A percentile compares a stretch with the other conserved stretches of the same genome.
These are phyloP conservation scores for Anomalospiza imberbis DNA, from an alignment of 2,797 vertebrate genomes.

Conservation along the genomic window DNA sequence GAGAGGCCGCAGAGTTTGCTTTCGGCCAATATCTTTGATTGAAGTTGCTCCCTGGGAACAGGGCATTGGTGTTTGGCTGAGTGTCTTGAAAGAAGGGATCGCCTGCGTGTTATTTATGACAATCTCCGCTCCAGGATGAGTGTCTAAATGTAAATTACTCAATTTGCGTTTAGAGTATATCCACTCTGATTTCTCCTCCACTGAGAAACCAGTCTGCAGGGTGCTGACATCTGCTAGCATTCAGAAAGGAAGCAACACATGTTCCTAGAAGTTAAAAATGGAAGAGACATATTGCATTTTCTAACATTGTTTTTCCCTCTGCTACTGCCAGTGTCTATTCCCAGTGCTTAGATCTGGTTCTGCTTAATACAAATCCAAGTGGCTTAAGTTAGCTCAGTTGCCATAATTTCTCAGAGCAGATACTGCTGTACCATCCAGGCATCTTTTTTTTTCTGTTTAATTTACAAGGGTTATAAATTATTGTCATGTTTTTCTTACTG, in stretches of 20 bases:
- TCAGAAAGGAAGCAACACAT: constrained; percentile 46
- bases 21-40: constrained; percentile 7
- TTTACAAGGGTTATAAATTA: neutral
- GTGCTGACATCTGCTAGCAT: constrained; percentile 56
- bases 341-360: neutral
- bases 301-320: constrained; percentile 25
- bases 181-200: constrained; percentile 33
- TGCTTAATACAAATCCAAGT: neutral
- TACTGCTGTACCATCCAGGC: neutral
- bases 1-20: constrained; percentile 37
- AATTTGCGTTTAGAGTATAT: constrained; percentile 53
- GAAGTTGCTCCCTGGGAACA: constrained; percentile 36
- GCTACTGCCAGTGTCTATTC: neutral
- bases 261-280: constrained; percentile 59
- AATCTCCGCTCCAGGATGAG: constrained; percentile 34
- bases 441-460: neutral
- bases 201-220: constrained; percentile 51
- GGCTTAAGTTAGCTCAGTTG: neutral
- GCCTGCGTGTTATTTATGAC: constrained; percentile 34
- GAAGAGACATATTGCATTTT: constrained; percentile 45
- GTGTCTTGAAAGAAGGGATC: constrained; percentile 27
- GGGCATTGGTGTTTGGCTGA: neutral
- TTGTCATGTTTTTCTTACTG: neutral
- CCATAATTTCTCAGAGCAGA: neutral
- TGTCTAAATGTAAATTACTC: constrained; percentile 62